Evolutionary conservation across 2,888 invertebrate genomes (phyloP).

Genomic region (Lasioglossum oenotherae): DNA sequence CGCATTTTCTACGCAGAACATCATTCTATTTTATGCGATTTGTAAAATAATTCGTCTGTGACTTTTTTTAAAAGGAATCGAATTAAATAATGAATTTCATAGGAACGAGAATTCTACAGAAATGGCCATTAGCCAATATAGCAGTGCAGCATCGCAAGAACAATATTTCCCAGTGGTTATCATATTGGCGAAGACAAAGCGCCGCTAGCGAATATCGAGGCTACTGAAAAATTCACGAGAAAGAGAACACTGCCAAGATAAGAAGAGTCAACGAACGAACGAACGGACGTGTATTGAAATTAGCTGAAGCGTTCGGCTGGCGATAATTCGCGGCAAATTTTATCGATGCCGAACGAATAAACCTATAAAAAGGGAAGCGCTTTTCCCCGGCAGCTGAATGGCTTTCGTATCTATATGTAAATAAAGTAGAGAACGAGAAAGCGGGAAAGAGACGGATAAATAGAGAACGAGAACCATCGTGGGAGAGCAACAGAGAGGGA

Average conservation of each 20-base stretch:
- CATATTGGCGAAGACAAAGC: not conserved
- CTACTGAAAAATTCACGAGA: not conserved
- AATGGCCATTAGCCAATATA: not conserved
- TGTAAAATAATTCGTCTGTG: not conserved
- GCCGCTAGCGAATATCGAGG: not conserved
- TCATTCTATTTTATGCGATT: not conserved
- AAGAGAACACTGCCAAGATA: not conserved
- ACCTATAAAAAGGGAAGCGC: conserved; percentile 68
- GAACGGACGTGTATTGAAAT: not conserved
- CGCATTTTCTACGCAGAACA: not conserved
- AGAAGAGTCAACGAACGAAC: not conserved
- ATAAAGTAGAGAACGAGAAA: conserved; percentile 72
- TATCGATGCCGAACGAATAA: conserved; percentile 72
- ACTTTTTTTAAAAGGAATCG: not conserved
- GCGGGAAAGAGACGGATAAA: conserved; percentile 48
- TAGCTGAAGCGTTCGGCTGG: not conserved
- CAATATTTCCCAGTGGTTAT: not conserved
- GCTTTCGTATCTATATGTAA: conserved; percentile 82
- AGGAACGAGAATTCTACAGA: not conserved
- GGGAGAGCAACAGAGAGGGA: conserved; percentile 20
- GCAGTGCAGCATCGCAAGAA: not conserved
- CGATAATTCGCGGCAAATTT: conserved; percentile 72
- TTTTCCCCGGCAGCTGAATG: conserved; percentile 72
- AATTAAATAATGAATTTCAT: not conserved
- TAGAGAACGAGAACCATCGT: conserved; percentile 20